Percentiles rank a stretch among this genome's conserved stretches.
These are phyloP conservation scores for Synodontis membranacea DNA, from an alignment of 2,113 vertebrate genomes.

Conservation along the genomic window DNA sequence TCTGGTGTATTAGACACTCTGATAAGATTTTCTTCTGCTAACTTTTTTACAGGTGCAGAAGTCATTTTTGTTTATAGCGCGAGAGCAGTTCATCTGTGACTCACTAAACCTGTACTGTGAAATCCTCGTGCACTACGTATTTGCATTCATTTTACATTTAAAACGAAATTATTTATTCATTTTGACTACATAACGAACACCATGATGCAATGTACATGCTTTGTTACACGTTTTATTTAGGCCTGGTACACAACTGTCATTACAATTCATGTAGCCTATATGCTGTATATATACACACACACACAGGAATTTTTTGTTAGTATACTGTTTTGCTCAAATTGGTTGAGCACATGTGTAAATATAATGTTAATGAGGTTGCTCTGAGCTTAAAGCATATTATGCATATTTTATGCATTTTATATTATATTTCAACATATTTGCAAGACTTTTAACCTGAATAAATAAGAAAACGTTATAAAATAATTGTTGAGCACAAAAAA, in stretches of 20 bases:
- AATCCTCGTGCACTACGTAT: neutral
- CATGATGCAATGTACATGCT: neutral
- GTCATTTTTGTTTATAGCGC: neutral
- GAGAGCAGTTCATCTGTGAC: neutral
- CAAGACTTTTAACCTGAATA: slow-evolving; percentile 17
- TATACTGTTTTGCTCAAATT: slow-evolving; percentile 21
- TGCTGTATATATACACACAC: neutral
- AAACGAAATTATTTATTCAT: neutral
- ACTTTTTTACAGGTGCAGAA: neutral
- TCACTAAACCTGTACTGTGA: neutral
- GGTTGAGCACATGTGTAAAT: slow-evolving; percentile 24
- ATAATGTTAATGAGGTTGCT: slow-evolving; percentile 27
- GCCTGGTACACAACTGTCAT: slow-evolving; percentile 25
- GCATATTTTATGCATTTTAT: neutral
- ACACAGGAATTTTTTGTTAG: neutral
- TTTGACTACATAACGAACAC: slow-evolving; percentile 20
- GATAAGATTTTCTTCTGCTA: neutral
- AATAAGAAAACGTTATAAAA: slow-evolving; percentile 29
- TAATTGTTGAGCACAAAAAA: slow-evolving; percentile 12
- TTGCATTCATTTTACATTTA: neutral
- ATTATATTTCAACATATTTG: slow-evolving; percentile 13
- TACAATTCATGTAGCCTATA: neutral
- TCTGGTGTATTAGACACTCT: neutral
- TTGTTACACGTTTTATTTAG: slow-evolving; percentile 44
- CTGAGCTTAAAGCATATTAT: neutral